Base-by-base conservation (phyloP, 2,888 invertebrate genomes). In the Synergus japonicus region DNA sequence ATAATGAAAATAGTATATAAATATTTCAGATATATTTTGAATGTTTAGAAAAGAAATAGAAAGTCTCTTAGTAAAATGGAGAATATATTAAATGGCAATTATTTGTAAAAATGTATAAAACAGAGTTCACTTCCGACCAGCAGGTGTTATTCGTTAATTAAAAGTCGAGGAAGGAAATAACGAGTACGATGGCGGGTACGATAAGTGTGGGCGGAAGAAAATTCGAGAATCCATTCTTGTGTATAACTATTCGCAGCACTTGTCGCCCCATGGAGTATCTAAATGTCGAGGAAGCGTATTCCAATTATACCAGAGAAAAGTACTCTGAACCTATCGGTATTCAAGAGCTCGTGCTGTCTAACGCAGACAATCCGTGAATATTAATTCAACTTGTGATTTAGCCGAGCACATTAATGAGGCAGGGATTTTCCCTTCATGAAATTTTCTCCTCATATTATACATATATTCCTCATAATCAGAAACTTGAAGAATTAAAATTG, bases 201-300 rank as follows among this genome's bases (percentile, higher is more conserved):
- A 77, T 77, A 63, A 63, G 46, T 65, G 64, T 29, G 49, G 49
- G 46, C 5, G 29, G 15, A 29, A 69, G 69, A 43, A 41, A 58
- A 77, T 66, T 46, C 41, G 49, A 65, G 65, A 77, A 65, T 77
- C 10, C 49, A 78, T 82, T 67, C 67, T 60, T 77, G 43, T 22
- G 79, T 58, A 76, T 76, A 78, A 79, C 81, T 73, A 76, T 81
- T 83, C 83, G 76, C 77, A 79, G 81, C 83, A 85, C 86, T 87
- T 82, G 84, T 86, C 85, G 79, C 81, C 46, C 79, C 49, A 76
- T 85, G 80, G 83, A 86, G 86, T 86, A 85, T 84, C 85, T 86
- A 86, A 87, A 86, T 85, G 84, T 85, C 85, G 83, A 81, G 76
- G 82, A 82, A 85, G 85, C 84, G 84, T 83, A 82, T 85, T 86